Conservation (phyloP, 2,888 invertebrate genomes). For the Synanthedon vespiformis region DNA sequence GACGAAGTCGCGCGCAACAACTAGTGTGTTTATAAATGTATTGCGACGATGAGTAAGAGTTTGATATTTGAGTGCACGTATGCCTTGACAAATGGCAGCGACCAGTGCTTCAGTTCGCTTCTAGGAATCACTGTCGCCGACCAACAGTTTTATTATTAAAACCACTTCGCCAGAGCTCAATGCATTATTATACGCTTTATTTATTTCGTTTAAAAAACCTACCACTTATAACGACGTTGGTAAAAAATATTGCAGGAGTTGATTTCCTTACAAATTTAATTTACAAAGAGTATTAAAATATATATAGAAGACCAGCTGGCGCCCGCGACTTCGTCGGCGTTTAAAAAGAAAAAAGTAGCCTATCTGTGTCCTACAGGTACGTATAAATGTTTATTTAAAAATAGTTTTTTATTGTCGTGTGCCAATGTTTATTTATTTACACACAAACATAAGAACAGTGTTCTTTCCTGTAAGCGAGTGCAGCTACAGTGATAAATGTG, state of each 20-base stretch:
- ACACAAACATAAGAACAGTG: conserved; percentile 4
- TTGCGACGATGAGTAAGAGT: conserved; percentile 35
- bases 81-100: conserved; percentile 8
- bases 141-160: not conserved
- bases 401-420: not conserved
- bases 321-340: no score
- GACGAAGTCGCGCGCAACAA: no score
- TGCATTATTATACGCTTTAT: conserved; percentile 3
- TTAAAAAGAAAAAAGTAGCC: no score
- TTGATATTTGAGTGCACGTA: conserved; percentile 38
- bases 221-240: no score
- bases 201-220: no score
- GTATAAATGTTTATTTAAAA: no score
- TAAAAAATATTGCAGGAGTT: no score
- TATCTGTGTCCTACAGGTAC: no score
- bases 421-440: conserved; percentile 5
- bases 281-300: no score
- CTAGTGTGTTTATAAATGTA: not conserved
- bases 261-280: no score
- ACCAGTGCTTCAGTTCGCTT: conserved; percentile 12
- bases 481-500: not conserved
- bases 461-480: not conserved
- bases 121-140: conserved; percentile 13
- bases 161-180: not conserved
- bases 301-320: no score